Evolutionary conservation across 2,888 invertebrate species (phyloP), one percentile per base, ranked within the genome.

Genomic region (Byasa hedistus): DNA sequence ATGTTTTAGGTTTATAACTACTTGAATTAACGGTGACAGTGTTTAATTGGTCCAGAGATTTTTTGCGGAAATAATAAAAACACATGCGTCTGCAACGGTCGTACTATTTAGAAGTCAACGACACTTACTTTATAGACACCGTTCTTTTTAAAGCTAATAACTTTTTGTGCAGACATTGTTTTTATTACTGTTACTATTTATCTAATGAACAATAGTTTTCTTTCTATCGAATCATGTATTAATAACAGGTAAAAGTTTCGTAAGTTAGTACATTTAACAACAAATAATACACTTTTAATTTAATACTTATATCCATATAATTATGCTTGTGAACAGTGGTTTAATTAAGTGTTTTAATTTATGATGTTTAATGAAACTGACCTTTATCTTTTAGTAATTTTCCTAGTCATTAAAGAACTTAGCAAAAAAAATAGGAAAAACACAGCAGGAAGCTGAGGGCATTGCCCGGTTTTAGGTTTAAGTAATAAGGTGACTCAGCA

Each of bases 401-500:
- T 48, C 5, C 3, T 12, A 48, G 12, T 19, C 48, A 12, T 51
- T 15, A 51, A 51, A 3, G n/a, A 8, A 3, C 21, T 21, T 51
- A n/a, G n/a, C n/a, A 24, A 64, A 63, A 63, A 71, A 76, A 76
- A 74, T 73, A 73, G 73, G 79, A 80, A 86, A 87, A 86, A 82
- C 86, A 84, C 80, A 75, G 70, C 75, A 71, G 73, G 69, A 75
- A 77, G 71, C 76, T 68, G 86, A 84, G 91, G 88, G 87, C 91
- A 91, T 85, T 77, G 91, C 81, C 88, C 91, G 86, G 82, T 83
- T 87, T 86, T 80, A 81, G 84, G 80, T 84, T 80, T 83, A 81
- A 79, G 81, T 81, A 84, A 82, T 83, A 80, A 72, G 75, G 70
- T 76, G 75, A 75, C 73, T 75, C 73, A 80, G 78, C 66, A 79